phyloP scores from a whole-genome alignment of 2,113 vertebrate species.

The Melanocharis versteri region DNA sequence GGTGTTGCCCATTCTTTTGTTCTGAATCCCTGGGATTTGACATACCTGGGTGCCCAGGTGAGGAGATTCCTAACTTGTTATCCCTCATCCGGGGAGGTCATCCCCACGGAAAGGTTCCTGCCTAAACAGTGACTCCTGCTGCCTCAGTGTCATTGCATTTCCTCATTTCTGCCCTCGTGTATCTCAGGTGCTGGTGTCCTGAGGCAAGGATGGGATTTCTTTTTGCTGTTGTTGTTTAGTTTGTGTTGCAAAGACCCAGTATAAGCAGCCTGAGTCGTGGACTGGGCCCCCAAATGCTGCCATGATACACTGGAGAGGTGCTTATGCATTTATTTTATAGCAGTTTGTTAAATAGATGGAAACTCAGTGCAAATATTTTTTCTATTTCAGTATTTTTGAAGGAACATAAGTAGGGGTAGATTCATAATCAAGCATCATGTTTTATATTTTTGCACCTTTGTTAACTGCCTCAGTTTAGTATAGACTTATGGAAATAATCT shows the following conservation, averaged over 20 bases:
- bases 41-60: neutral
- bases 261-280: neutral
- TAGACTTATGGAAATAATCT: slow-evolving; percentile 41
- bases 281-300: neutral
- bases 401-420: neutral
- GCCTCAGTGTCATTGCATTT: neutral
- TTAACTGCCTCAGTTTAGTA: neutral
- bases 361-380: neutral
- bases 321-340: neutral
- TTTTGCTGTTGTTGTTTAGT: neutral
- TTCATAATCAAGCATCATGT: neutral
- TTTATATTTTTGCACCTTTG: neutral
- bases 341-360: neutral
- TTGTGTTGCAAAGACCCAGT: neutral
- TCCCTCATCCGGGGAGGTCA: neutral
- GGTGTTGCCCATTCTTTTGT: slow-evolving; percentile 15
- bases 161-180: neutral
- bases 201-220: neutral
- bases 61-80: neutral
- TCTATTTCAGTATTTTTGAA: neutral
- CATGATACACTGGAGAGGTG: neutral
- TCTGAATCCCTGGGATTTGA: neutral
- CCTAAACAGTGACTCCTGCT: neutral
- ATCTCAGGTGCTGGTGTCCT: neutral
- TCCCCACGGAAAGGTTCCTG: neutral